A percentile compares a stretch with the other conserved stretches of the same genome.
Conservation (phyloP, 2,888 invertebrate genomes). For the Meghimatium bilineatum region DNA sequence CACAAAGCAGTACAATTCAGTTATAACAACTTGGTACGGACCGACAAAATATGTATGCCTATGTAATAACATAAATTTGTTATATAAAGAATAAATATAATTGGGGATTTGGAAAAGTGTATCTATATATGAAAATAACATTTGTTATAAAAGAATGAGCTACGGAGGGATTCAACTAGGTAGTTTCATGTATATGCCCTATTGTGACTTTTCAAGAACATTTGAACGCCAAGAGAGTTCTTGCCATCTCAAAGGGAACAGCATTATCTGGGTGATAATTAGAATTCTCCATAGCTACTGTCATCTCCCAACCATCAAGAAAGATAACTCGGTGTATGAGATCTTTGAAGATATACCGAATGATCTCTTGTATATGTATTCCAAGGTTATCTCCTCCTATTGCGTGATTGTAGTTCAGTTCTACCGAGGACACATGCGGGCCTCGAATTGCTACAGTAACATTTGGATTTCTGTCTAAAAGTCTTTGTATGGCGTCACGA, state of each 20-base stretch:
- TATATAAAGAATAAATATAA: too few relatives aligned
- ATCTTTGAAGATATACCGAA: conserved; percentile 8
- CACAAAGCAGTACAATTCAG: too few relatives aligned
- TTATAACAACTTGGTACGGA: too few relatives aligned
- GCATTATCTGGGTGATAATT: background rate
- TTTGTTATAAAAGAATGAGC: too few relatives aligned
- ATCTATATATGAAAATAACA: too few relatives aligned
- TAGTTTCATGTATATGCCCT: too few relatives aligned
- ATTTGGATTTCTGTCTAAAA: conserved; percentile 27
- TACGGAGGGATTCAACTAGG: too few relatives aligned
- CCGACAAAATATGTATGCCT: too few relatives aligned
- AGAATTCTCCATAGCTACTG: conserved; percentile 30
- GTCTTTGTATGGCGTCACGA: conserved; percentile 9
- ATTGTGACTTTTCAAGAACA: background rate
- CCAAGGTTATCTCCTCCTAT: conserved; percentile 37
- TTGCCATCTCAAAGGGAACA: conserved; percentile 17
- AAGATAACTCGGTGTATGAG: conserved; percentile 23
- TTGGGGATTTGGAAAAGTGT: too few relatives aligned
- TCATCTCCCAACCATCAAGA: conserved; percentile 46
- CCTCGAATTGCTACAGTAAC: conserved; percentile 30
- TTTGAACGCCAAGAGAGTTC: conserved; percentile 28
- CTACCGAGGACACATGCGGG: conserved; percentile 16
- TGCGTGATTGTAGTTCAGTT: conserved; percentile 28
- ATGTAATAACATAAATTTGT: too few relatives aligned
- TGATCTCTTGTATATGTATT: conserved; percentile 3